Evolutionary conservation across 1,140 invertebrate genomes (phyloP).

Genomic region (Planococcus citri): DNA sequence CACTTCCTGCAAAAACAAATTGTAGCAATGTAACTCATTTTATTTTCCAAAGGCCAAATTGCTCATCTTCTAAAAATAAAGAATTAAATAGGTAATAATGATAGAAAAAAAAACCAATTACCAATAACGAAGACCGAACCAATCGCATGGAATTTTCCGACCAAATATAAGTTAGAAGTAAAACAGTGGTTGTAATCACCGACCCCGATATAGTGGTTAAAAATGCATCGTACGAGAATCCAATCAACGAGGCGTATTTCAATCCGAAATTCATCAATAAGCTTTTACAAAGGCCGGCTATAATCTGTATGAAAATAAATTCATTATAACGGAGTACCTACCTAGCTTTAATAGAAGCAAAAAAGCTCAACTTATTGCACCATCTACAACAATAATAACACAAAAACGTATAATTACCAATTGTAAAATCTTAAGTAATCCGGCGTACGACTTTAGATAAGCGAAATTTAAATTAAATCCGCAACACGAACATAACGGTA

Average conservation of each 20-base stretch:
- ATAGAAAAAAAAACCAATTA: too few relatives aligned
- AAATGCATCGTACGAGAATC: constrained; percentile 10
- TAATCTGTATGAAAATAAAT: neutral
- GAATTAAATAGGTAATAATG: too few relatives aligned
- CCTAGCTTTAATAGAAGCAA: too few relatives aligned
- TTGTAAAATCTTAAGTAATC: neutral
- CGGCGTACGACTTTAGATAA: neutral
- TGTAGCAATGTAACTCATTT: neutral
- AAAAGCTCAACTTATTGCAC: too few relatives aligned
- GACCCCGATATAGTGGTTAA: neutral
- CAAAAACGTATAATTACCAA: neutral
- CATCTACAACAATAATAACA: too few relatives aligned
- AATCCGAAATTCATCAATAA: neutral
- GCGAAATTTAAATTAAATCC: neutral
- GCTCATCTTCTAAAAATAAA: too few relatives aligned
- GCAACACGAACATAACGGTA: neutral
- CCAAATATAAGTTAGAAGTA: neutral
- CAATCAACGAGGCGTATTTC: neutral
- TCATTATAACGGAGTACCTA: too few relatives aligned
- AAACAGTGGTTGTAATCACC: neutral
- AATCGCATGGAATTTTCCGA: constrained; percentile 1
- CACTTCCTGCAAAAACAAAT: neutral
- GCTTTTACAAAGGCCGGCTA: neutral
- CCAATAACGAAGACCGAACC: neutral
- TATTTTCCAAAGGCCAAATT: too few relatives aligned